Evolutionary conservation across 2,113 vertebrate species (phyloP).

Genomic region (Hemiscyllium ocellatum): DNA sequence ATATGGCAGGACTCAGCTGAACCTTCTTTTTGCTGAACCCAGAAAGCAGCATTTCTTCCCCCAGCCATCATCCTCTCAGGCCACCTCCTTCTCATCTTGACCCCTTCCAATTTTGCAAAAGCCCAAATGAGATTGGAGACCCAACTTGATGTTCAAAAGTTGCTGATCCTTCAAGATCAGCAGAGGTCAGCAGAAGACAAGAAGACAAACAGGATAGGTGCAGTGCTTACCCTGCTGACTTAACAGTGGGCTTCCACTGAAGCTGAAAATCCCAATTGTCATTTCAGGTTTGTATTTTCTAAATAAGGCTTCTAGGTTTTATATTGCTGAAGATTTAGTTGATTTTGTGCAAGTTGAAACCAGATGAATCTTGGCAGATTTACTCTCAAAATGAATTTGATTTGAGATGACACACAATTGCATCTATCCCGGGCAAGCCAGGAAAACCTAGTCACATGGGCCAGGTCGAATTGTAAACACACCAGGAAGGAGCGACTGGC

Average conservation of each 20-base stretch:
- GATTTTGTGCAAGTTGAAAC: neutral
- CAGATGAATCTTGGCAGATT: neutral
- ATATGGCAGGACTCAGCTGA: neutral
- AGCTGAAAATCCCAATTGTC: neutral
- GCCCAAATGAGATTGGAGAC: neutral
- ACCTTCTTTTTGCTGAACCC: neutral
- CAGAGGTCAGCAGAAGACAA: neutral
- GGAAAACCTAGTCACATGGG: neutral
- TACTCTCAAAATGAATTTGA: neutral
- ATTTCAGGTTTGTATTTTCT: neutral
- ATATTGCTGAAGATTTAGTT: neutral
- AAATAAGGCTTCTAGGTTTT: neutral
- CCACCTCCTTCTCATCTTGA: too few species aligned
- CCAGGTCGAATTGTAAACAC: neutral
- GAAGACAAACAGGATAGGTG: neutral
- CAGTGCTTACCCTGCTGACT: neutral
- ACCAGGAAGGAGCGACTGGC: neutral
- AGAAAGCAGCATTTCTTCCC: neutral
- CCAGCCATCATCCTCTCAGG: too few species aligned
- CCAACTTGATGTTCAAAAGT: neutral
- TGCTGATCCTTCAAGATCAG: neutral
- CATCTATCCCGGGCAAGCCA: neutral
- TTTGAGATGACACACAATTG: neutral
- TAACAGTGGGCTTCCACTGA: neutral
- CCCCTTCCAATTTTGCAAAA: neutral